Evolutionary conservation across 2,113 vertebrate genomes (phyloP).

Genomic region (Myiagra hebetior): DNA sequence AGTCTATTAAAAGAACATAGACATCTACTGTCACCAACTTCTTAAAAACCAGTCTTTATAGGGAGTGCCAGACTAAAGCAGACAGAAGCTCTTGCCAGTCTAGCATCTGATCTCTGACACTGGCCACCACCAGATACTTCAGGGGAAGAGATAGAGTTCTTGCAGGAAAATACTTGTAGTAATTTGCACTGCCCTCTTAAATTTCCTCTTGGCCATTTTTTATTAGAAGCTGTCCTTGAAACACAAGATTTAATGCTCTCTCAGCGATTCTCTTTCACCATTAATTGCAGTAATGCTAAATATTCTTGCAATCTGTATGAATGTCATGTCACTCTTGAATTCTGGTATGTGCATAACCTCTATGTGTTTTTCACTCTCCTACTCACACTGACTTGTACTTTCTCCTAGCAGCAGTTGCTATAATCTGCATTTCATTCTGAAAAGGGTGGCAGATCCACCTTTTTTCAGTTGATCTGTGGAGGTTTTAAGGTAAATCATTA

Average conservation of each 20-base stretch:
- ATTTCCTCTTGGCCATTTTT: neutral
- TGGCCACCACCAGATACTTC: neutral
- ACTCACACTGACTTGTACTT: neutral
- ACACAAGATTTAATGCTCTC: neutral
- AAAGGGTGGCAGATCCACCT: neutral
- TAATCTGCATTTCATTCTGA: neutral
- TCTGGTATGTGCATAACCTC: neutral
- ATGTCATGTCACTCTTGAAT: neutral
- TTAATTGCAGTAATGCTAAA: neutral
- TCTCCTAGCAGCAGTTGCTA: neutral
- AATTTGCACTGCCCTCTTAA: neutral
- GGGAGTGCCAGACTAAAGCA: neutral
- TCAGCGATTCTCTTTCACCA: neutral
- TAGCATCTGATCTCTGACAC: neutral
- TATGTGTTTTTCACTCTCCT: neutral
- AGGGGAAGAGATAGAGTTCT: neutral
- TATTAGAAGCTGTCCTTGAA: neutral
- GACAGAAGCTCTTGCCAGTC: neutral
- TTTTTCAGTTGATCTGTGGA: neutral
- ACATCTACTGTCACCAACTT: conserved; percentile 14
- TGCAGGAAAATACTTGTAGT: neutral
- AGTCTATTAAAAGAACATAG: conserved; percentile 41
- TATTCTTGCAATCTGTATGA: neutral
- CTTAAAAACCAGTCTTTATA: conserved; percentile 4
- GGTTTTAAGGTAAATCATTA: neutral